Evolutionary conservation across 2,888 invertebrate species (phyloP), one percentile per base, ranked within the genome.

Genomic region (Cordilura impudica): DNA sequence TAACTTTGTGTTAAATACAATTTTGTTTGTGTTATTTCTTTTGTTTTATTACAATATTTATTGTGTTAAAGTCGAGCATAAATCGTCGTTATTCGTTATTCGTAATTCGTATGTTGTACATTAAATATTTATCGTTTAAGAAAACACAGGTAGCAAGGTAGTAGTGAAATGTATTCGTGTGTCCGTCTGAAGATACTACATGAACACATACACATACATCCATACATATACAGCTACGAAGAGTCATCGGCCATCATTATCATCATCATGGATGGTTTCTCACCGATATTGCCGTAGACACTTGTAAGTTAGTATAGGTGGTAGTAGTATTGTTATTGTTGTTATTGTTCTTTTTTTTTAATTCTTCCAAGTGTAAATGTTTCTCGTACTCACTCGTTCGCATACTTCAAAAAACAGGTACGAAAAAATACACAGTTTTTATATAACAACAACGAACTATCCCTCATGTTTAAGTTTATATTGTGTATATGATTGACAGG

Each of bases 301-400:
- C 26, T 51, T 51, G 51, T 51, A 51, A 51, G 51, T 51, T 51
- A 23, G 23, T 35, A 12, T 35, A 35, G 12, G 35, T 39, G 35
- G 12, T n/a, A 51, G 4, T 43, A 43, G 1, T 6, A 43, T 26
- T 7, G 14, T 21, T 10, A 14, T 43, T 43, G 43, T 60, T 60
- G 39, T 43, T 54, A 16, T 29, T 21, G 3, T 49, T 49, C 7
- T 63, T 56, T 66, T 66, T 19, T 54, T 67, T 56, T n/a, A 65
- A 76, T 63, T 51, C 14, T 58, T 70, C 43, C 31, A 63, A 76
- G 63, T 70, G 56, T 56, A 39, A 70, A 63, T 49, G 21, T 56
- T 47, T 69, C 54, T 49, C 23, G 7, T 63, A 26, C 5, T 16
- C n/a, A 45, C 19, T 19, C 14, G 16, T 39, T 35, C 47, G n/a